Base-by-base conservation (phyloP, 2,888 invertebrate genomes). In the Yponomeuta sedellus region DNA sequence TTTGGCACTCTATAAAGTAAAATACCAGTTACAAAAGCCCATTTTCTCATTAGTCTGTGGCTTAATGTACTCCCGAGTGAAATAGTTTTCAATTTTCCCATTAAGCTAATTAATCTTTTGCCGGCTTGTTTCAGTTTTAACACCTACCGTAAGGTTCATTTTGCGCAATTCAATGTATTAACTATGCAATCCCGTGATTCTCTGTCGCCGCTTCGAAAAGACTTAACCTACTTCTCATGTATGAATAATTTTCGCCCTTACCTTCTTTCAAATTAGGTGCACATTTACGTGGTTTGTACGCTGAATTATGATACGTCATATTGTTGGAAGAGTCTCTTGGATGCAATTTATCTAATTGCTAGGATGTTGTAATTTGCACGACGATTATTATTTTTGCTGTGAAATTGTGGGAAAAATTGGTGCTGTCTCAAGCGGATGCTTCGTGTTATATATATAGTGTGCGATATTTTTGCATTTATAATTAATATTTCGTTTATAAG, bases 81-180 rank as follows among this genome's bases (percentile, higher is more conserved):
- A 63, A 63, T 63, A 44, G 63, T 44, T 44, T 63, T 73, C 73
- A 73, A 85, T 85, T 84, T 85, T 81, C 75, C 80, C 83, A 81
- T 81, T 72, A 75, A 66, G 68, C 66, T 71, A 81, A 85, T 86
- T 85, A 81, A 81, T 83, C 81, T 79, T 79, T 79, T 70, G 75
- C 79, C 83, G 78, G 82, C 84, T 78, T 78, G 74, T 76, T 72
- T 73, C 75, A 74, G 78, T 80, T 44, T 19, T 52, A 52, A 28
- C 66, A 66, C 52, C 56, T 52, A 22, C 61, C 22, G 28, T 16
- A 61, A 8, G 16, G 61, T 52, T 52, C 61, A 44, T 66, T 66
- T 66, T 44, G 58, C 40, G 39, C 58, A 28, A 64, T 65, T 65
- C 34, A 56, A 57, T 57, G 59, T 28, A 57, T 28, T 57, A 64